Base-by-base conservation (phyloP, 1,140 invertebrate genomes). In the Drosophila gunungcola region DNA sequence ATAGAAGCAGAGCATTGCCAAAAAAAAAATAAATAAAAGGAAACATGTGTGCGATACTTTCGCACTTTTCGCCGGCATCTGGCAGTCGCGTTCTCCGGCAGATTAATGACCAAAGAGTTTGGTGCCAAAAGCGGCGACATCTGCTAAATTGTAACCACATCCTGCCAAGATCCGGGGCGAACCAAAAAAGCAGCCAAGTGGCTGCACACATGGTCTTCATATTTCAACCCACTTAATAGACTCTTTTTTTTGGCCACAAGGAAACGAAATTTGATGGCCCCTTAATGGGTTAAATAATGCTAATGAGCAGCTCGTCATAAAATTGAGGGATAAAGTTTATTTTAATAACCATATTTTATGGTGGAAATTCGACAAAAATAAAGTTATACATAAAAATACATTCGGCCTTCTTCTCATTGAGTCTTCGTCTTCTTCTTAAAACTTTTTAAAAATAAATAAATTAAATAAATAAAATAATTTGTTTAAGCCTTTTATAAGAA, bases 31-130 rank as follows among this genome's bases (percentile, higher is more conserved):
- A 83, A 55, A 54, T 39, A 69, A 60, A 62, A 13, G 64, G 52
- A 53, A 76, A 76, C 76, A 84, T 85, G 73, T 80, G 77, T 67
- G 75, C 43, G 45, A 70, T 57, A 49, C 68, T 70, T 70, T 70
- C 43, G 45, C 64, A 83, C 75, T 61, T 51, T 69, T 32, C 39
- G 27, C 55, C 11, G 41, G 29, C 69, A 73, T 42, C 69, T 73
- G 69, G 68, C 68, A 61, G 45, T 11, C 34, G 68, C 27, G 41
- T 73, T 73, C 36, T 16, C 69, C 29, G 55, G 46, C 48, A 61
- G 45, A 73, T 73, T 61, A 73, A 73, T 73, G 69, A 48, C 67
- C 54, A 53, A 39, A 27, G 39, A 73, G 69, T 29, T 61, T 39
- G 39, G 69, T 61, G 69, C 55, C 69, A 72, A 73, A 32, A 73